These are phyloP conservation scores for Antheraea yamamai DNA, from an alignment of 2,888 invertebrate genomes.

Conservation along the genomic window DNA sequence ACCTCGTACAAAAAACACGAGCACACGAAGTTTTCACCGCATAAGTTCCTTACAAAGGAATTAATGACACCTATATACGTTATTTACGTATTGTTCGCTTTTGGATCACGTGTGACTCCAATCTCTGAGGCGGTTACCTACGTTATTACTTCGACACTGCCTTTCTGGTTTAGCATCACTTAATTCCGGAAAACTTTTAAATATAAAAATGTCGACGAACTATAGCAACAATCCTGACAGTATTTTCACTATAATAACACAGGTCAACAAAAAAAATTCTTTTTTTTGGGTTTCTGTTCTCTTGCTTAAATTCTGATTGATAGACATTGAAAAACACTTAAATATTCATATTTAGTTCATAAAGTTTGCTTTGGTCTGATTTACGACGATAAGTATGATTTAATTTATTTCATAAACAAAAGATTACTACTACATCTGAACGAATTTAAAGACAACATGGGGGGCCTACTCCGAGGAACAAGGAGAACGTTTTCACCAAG, in stretches of 20 bases:
- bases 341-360: too few species aligned
- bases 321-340: too few species aligned
- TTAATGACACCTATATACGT: conserved; percentile 21
- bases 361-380: too few species aligned
- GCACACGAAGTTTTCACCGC: conserved; percentile 35
- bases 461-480: too few species aligned
- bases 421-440: too few species aligned
- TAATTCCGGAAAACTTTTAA: neutral
- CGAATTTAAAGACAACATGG: too few species aligned
- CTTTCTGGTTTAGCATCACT: neutral
- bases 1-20: conserved; percentile 36
- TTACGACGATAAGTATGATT: too few species aligned
- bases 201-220: neutral
- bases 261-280: too few species aligned
- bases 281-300: too few species aligned
- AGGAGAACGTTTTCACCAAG: too few species aligned
- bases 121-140: neutral
- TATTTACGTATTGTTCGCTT: conserved; percentile 22
- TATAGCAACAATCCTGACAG: neutral
- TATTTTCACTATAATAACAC: neutral
- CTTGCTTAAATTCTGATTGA: too few species aligned
- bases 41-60: conserved; percentile 29
- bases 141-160: conserved; percentile 4
- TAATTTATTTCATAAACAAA: too few species aligned
- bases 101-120: conserved; percentile 13